phyloP scores from a whole-genome alignment of 2,113 vertebrate species.

The Maccullochella peelii region DNA sequence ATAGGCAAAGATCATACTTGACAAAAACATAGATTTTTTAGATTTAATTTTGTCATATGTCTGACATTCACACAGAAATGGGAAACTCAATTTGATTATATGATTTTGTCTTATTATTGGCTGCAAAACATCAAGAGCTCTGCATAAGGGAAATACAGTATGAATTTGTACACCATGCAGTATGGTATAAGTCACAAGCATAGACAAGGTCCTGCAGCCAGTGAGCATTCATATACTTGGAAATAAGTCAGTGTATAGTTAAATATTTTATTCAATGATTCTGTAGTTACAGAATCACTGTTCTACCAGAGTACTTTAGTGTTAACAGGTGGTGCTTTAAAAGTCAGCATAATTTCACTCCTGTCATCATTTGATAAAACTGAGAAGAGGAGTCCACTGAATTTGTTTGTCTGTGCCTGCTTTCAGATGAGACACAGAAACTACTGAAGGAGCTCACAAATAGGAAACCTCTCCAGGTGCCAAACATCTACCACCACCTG shows the following conservation, averaged over 20 bases:
- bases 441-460: conserved; percentile 94
- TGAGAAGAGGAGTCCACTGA: neutral
- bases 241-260: neutral
- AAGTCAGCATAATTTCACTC: conserved; percentile 4
- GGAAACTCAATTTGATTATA: neutral
- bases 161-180: neutral
- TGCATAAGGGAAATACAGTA: neutral
- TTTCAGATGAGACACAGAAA: conserved; percentile 95
- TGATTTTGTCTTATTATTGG: neutral
- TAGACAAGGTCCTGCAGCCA: neutral
- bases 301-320: neutral
- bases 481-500: conserved; percentile 98
- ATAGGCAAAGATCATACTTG: no score
- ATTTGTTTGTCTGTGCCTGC: neutral
- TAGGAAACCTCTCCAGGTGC: conserved; percentile 96
- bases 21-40: neutral
- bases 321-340: neutral
- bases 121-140: neutral
- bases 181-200: neutral
- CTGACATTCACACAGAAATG: neutral
- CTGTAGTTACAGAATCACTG: neutral
- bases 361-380: neutral
- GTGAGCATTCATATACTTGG: neutral
- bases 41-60: neutral
- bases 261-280: neutral